Evolutionary conservation across 2,888 invertebrate genomes (phyloP), one percentile per base, ranked within the genome.

Genomic region (Rhyacophila evoluta): DNA sequence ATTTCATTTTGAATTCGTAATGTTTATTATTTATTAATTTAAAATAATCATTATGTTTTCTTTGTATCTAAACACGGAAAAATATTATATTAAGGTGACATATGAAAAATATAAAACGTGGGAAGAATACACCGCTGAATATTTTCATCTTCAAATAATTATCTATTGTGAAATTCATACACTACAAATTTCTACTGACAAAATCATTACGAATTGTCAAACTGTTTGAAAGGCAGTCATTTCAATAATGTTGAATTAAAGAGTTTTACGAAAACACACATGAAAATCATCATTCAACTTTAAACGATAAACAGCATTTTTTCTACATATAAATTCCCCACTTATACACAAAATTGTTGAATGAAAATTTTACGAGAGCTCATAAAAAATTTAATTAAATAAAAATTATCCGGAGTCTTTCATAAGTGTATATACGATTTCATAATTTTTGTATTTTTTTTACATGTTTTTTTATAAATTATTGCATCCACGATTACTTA

Each of bases 101-200:
- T 55, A 55, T 55, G 55, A 55, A 55, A 12, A 55, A 25, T 8
- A 55, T 1, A 55, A 55, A 55, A 55, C 55, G 55, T 55, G 55
- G 55, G 55, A 55, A 55, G 19, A 55, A 19, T 55, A 19, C 8
- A 55, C 55, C 6, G 19, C 19, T 19, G 15, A 12, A 15, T 41
- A 4, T 41, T 41, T 41, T 2, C 25, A 55, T 19, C 25, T 55
- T 55, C 8, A 55, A 55, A 25, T 55, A 10, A 55, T n/a, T n/a
- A n/a, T 55, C 15, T 55, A 55, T 55, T 55, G 55, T 25, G 55
- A 55, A 55, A 25, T 19, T 55, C 25, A 55, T 25, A 55, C 25
- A 55, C 19, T 55, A 55, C 19, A 25, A 12, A 25, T 55, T 55
- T 25, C 19, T 8, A 19, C 25, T 25, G 6, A 19, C 10, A 39